Base-by-base conservation (phyloP, 2,113 vertebrate genomes). In the Coturnix japonica region DNA sequence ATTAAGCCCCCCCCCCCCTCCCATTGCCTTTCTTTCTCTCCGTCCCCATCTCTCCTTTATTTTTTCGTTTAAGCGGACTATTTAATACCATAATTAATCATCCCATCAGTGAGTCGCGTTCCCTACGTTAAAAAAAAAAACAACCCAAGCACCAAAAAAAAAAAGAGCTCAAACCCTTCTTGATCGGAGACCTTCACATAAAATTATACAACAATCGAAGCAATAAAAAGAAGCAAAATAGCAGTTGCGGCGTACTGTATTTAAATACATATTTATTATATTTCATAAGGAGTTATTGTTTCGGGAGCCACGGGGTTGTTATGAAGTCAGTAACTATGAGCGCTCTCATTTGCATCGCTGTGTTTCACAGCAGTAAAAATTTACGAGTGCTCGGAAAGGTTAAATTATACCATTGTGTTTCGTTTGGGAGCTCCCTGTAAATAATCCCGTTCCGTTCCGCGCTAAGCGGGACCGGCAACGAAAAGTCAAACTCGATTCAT, bases 11-110 rank as follows among this genome's bases (percentile, higher is more conserved):
- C 44, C 65, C 47, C 61, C 37, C 37, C 37, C 37, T n/a, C 23
- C 9, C 39, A 37, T 41, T 51, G 17, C 25, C 30, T 65, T 77
- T 84, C 43, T 79, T 30, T 71, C 49, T 47, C 3, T 4, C 8
- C 10, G 22, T 31, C 30, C 41, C 30, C 20, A 14, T 53, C 26
- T 28, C 26, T 47, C 39, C 39, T 30, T 21, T 12, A 37, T 22
- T 15, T 43, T 31, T 60, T 43, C 11, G 13, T 93, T 97, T 80
- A 90, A 96, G 94, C 95, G 97, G 97, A 98, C 98, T 98, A 97
- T 97, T 98, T 98, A 97, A 97, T 97, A 97, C 97, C 97, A 97
- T 95, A 97, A 98, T 98, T 98, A 98, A 98, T 98, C 98, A 98
- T 97, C 94, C 97, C 97, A 97, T 97, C 97, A 96, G 95, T 96